Conservation (phyloP, 64 coral and sea anemone species). For the Exaiptasia diaphana region DNA sequence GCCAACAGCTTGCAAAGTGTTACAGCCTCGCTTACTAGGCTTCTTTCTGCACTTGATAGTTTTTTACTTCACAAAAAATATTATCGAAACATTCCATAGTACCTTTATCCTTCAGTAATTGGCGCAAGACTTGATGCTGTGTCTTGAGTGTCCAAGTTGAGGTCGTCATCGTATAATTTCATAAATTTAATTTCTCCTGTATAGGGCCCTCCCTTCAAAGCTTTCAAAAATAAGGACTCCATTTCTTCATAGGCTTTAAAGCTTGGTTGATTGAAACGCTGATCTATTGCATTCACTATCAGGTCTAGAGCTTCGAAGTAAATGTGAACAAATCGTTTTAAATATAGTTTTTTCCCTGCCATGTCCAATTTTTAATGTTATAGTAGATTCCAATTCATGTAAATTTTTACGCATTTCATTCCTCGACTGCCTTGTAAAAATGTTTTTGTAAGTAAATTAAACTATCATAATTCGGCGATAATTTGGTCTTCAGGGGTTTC, state of each 20-base stretch:
- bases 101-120: not conserved
- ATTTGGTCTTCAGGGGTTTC: not conserved
- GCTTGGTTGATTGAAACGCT: constrained; percentile 55
- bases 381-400: too few relatives aligned
- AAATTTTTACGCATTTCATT: too few relatives aligned
- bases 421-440: too few relatives aligned
- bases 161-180: not conserved
- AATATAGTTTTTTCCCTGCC: too few relatives aligned
- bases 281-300: constrained; percentile 54
- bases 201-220: constrained; percentile 29
- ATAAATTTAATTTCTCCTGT: constrained; percentile 30
- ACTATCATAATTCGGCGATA: too few relatives aligned
- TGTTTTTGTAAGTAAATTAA: too few relatives aligned
- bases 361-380: too few relatives aligned
- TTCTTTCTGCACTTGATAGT: constrained; percentile 1
- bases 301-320: constrained; percentile 60
- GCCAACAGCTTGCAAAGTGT: constrained; percentile 30
- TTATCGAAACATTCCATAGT: not conserved
- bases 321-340: too few relatives aligned
- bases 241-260: constrained; percentile 57
- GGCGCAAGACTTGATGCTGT: not conserved
- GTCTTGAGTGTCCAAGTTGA: not conserved
- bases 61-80: not conserved
- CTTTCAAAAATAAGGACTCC: constrained; percentile 40
- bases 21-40: not conserved